Evolutionary conservation across 2,888 invertebrate species (phyloP), one percentile per base, ranked within the genome.

Genomic region (Yponomeuta cagnagella): DNA sequence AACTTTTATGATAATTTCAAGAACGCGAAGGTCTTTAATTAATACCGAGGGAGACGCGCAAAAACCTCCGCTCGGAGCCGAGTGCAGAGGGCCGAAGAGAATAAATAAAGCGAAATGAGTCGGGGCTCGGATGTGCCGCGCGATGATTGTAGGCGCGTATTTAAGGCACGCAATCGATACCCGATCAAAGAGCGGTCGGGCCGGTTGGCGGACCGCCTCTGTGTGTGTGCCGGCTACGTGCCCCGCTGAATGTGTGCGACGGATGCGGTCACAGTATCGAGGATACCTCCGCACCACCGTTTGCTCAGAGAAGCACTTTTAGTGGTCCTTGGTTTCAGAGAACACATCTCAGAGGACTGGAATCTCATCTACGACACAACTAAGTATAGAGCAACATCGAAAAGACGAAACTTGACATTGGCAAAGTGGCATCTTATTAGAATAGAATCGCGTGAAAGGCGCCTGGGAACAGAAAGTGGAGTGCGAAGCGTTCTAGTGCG

Each of bases 81-180:
- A 68, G 52, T 52, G 48, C 68, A 65, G 70, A 8, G 23, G 9
- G 43, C 10, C 31, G 70, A 48, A 48, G 12, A 48, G 70, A 70
- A 70, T 70, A 70, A 70, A 70, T 64, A 70, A 70, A 67, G 31
- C 33, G 33, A 37, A 30, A 48, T 65, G 30, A 64, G 48, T 31
- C 30, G 43, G 48, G 8, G 12, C 52, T 58, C 52, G 69, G 69
- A 71, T 73, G 71, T 71, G 72, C 48, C 75, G 75, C 72, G 74
- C 77, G 78, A 76, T 78, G 77, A 80, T 80, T 80, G 77, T 77
- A 77, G 76, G 77, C 75, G 79, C 77, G 82, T 82, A 81, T 84
- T 84, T 83, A 81, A 75, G 75, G 81, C 77, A 79, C 81, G 81
- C 83, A 84, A 88, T 89, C 89, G 86, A 88, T 87, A 81, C 81